These are phyloP conservation scores for Chloroclysta siterata DNA, from an alignment of 2,888 invertebrate species.

Conservation along the genomic window DNA sequence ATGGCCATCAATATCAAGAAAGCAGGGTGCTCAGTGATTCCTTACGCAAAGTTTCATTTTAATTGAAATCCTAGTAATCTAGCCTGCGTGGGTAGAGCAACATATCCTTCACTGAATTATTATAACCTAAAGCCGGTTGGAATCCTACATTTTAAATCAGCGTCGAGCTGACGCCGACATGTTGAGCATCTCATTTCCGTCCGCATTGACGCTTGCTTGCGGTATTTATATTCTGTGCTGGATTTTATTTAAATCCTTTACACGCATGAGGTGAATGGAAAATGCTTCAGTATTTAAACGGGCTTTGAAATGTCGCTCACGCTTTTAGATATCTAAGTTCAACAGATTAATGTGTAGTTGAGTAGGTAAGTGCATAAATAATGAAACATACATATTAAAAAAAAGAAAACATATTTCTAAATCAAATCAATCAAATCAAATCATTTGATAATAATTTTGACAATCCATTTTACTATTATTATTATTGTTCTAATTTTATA, in stretches of 20 bases:
- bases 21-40: neutral
- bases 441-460: too few relatives aligned
- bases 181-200: slow-evolving; percentile 27
- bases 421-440: too few relatives aligned
- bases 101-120: neutral
- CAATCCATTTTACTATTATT: too few relatives aligned
- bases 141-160: slow-evolving; percentile 24
- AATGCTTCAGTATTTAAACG: neutral
- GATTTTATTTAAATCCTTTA: slow-evolving; percentile 15
- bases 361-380: too few relatives aligned
- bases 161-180: slow-evolving; percentile 23
- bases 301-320: neutral
- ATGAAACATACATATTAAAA: too few relatives aligned
- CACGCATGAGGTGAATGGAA: slow-evolving; percentile 6
- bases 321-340: neutral
- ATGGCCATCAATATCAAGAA: neutral
- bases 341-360: too few relatives aligned
- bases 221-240: slow-evolving; percentile 7
- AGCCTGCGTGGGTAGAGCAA: neutral
- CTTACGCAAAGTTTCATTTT: neutral
- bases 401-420: too few relatives aligned
- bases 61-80: neutral
- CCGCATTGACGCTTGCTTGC: neutral
- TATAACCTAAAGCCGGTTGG: slow-evolving; percentile 1
- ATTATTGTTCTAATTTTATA: too few relatives aligned